Evolutionary conservation across 2,797 vertebrate genomes (phyloP), one percentile per base, ranked within the genome.

Genomic region (Semotilus atromaculatus): DNA sequence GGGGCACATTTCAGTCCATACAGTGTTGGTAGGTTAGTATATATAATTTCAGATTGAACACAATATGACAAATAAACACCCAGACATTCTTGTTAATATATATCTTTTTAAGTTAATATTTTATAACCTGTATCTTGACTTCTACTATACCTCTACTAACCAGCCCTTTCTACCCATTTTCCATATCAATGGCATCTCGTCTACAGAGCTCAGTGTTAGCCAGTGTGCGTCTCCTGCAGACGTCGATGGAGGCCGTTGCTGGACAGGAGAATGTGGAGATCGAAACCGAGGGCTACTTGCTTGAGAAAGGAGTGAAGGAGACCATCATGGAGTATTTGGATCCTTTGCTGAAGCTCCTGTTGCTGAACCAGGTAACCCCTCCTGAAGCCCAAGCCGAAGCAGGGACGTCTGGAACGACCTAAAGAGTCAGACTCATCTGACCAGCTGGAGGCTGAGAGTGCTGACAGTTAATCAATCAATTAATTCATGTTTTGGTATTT

Each of bases 271-370:
- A 96, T 76, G 92, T 90, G 6, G 95, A 96, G 89, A 91, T 95
- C 0, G 96, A 97, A 83, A 93, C 97, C 0, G 96, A 97, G 82
- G 96, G 97, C 21, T 97, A 97, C 88, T 90, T 97, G 82, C 91
- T 97, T 90, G 94, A 97, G 83, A 94, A 95, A 75, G 93, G 95
- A 9, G 91, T 97, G 83, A 95, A 95, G 85, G 96, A 96, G 68
- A 96, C 94, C 80, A n/a, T 96, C 67, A 94, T 92, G 91, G 93
- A 94, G 82, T 94, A 90, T 43, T 0, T 93, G 1, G 68, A 93
- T 45, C 93, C 93, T 8, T 75, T 96, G 83, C 64, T 94, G 78
- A 94, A 89, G 67, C 89, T 95, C 81, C 9, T 96, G 26, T 60
- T 94, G 85, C 76, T 94, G 19, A 96, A 95, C 88, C 88, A 94